Evolutionary conservation across 2,888 invertebrate species (phyloP).

Genomic region (Pilophorus perplexus): DNA sequence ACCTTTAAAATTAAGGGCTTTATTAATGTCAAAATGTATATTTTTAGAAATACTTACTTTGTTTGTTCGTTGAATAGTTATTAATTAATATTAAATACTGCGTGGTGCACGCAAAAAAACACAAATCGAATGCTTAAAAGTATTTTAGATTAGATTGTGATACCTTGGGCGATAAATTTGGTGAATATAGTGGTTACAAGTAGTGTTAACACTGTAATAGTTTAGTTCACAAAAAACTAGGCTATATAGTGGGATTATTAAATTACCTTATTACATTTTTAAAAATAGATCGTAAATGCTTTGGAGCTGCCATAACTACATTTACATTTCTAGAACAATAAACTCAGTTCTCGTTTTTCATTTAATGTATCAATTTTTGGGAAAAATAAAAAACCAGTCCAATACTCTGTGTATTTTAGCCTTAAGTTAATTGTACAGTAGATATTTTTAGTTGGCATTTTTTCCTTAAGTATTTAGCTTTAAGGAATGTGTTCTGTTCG

Average conservation of each 20-base stretch:
- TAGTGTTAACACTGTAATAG: conserved; percentile 38
- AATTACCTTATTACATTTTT: conserved; percentile 39
- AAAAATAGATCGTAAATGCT: conserved; percentile 45
- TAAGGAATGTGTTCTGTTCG: conserved; percentile 44
- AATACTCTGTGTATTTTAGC: conserved; percentile 38
- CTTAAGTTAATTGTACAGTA: conserved; percentile 40
- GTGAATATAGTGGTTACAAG: conserved; percentile 39
- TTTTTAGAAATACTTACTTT: conserved; percentile 41
- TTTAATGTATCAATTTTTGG: conserved; percentile 12
- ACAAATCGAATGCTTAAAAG: conserved; percentile 46
- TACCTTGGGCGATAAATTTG: conserved; percentile 46
- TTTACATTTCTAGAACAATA: conserved; percentile 35
- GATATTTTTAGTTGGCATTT: conserved; percentile 33
- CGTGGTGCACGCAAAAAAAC: conserved; percentile 44
- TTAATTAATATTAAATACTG: conserved; percentile 38
- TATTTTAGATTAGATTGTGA: conserved; percentile 47
- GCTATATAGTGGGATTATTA: conserved; percentile 41
- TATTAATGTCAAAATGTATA: conserved; percentile 42
- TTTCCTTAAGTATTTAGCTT: conserved; percentile 42
- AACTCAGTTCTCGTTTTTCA: conserved; percentile 18
- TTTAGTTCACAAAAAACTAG: conserved; percentile 40
- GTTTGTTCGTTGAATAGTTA: conserved; percentile 35
- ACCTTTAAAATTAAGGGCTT: conserved; percentile 40
- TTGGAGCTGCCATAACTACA: conserved; percentile 46
- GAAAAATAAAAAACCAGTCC: conserved; percentile 32